These are phyloP conservation scores for Homalodisca vitripennis DNA, from an alignment of 1,140 invertebrate genomes.

Conservation along the genomic window DNA sequence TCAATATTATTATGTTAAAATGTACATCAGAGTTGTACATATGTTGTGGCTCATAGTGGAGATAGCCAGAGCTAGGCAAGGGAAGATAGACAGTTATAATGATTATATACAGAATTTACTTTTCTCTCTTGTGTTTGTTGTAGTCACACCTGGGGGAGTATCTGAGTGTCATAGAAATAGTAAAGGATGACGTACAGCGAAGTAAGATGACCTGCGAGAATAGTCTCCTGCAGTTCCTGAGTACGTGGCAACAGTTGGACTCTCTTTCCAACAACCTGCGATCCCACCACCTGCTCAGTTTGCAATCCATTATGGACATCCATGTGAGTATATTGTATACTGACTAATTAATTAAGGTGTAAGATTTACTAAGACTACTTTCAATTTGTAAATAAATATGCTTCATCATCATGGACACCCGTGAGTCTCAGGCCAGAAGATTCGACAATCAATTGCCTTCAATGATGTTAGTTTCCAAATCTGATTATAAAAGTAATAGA, in stretches of 20 bases:
- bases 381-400: too few relatives aligned
- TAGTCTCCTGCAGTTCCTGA: conserved; percentile 22
- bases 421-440: too few relatives aligned
- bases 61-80: too few relatives aligned
- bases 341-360: too few relatives aligned
- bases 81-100: not conserved
- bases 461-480: too few relatives aligned
- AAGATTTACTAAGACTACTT: too few relatives aligned
- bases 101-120: not conserved
- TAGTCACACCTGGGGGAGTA: conserved; percentile 3
- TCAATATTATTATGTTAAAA: too few relatives aligned
- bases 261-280: conserved; percentile 48
- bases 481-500: too few relatives aligned
- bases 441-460: too few relatives aligned
- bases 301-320: conserved; percentile 50
- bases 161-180: not conserved
- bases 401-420: too few relatives aligned
- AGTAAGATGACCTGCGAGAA: not conserved
- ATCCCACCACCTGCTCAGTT: conserved; percentile 46
- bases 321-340: conserved; percentile 42
- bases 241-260: conserved; percentile 51
- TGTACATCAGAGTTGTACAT: too few relatives aligned
- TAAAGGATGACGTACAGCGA: not conserved
- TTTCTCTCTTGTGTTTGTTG: not conserved
- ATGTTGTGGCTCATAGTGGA: too few relatives aligned